A percentile compares a stretch with the other conserved stretches of the same genome.
phyloP scores from a whole-genome alignment of 2,888 invertebrate species.

The Halictus quadricinctus region DNA sequence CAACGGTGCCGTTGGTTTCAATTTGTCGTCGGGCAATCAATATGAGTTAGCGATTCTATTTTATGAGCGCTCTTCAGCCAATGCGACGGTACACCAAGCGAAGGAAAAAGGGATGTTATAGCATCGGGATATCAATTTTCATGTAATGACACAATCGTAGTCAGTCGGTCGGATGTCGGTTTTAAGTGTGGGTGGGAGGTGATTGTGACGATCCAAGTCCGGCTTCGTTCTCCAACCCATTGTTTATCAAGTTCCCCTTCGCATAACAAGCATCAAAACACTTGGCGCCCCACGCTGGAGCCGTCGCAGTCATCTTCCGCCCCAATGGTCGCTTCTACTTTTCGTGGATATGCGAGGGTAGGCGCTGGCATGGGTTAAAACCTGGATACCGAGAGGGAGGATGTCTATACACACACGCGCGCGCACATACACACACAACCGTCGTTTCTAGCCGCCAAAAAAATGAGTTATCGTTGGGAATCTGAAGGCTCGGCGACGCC shows the following conservation, averaged over 20 bases:
- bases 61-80: constrained; percentile 25
- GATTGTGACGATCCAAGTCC: constrained; percentile 69
- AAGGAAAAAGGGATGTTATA: constrained; percentile 53
- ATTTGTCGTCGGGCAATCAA: constrained; percentile 47
- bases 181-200: constrained; percentile 55
- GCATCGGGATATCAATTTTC: constrained; percentile 66
- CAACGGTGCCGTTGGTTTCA: constrained; percentile 35
- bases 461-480: constrained; percentile 63
- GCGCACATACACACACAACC: constrained; percentile 41
- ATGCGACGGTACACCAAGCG: constrained; percentile 7
- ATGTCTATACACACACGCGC: constrained; percentile 38
- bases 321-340: constrained; percentile 67
- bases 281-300: constrained; percentile 77
- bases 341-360: constrained; percentile 63
- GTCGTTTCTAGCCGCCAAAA: constrained; percentile 64
- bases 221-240: constrained; percentile 70
- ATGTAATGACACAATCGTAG: constrained; percentile 68
- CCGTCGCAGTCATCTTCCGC: constrained; percentile 66
- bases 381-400: constrained; percentile 51
- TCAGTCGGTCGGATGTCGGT: constrained; percentile 64
- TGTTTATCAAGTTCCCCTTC: constrained; percentile 75
- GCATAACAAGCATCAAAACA: constrained; percentile 78
- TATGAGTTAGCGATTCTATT: constrained; percentile 43
- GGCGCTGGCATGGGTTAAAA: constrained; percentile 69
- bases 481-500: constrained; percentile 40